phyloP scores from a whole-genome alignment of 1,140 invertebrate species.

The Plutomurus gul region DNA sequence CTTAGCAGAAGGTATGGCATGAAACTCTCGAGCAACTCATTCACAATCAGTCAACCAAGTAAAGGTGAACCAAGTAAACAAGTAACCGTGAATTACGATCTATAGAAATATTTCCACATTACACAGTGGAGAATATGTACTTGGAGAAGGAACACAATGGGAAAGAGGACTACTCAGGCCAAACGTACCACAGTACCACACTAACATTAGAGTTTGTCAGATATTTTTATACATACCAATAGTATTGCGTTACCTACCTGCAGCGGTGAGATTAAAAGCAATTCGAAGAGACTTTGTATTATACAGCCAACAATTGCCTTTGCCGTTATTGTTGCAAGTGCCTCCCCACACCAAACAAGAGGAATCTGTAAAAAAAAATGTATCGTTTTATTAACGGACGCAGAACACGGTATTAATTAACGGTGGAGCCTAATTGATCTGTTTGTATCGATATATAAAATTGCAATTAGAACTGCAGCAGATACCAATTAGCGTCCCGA shows the following conservation, averaged over 20 bases:
- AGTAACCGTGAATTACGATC: constrained; percentile 18
- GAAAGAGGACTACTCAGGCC: too few relatives aligned
- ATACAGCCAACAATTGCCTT: constrained; percentile 50
- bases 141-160: too few relatives aligned
- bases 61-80: background rate
- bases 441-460: background rate
- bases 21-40: too few relatives aligned
- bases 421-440: too few relatives aligned
- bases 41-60: too few relatives aligned
- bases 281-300: constrained; percentile 46
- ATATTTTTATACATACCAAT: too few relatives aligned
- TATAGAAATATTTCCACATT: background rate
- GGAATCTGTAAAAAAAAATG: constrained; percentile 37
- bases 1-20: too few relatives aligned
- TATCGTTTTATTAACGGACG: too few relatives aligned
- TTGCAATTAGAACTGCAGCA: background rate
- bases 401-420: too few relatives aligned
- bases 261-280: constrained; percentile 49
- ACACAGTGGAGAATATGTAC: background rate
- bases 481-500: constrained; percentile 48
- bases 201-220: too few relatives aligned
- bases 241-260: constrained; percentile 25
- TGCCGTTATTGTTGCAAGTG: constrained; percentile 23
- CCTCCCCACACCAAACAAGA: constrained; percentile 50
- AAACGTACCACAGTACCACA: too few relatives aligned